Conservation (phyloP, 2,888 invertebrate genomes). For the Smittia sp. region DNA sequence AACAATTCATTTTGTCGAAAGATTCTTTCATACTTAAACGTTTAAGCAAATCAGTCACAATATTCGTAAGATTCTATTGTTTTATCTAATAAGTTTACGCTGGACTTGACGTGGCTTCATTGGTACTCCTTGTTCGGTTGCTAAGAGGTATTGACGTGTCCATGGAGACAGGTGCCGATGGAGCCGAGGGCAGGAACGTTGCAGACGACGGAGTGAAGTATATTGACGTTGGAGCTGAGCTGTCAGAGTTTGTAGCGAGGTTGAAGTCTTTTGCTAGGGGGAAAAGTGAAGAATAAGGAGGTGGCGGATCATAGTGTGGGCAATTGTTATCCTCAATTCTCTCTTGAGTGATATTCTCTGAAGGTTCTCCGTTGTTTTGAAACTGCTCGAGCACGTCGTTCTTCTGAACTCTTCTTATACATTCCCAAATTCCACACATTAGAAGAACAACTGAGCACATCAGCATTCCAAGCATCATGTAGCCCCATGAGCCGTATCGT, state of each 20-base stretch:
- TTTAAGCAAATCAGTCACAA: slow-evolving; percentile 10
- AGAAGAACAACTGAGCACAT: slow-evolving; percentile 67
- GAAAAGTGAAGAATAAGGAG: slow-evolving; percentile 66
- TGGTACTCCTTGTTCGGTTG: not conserved
- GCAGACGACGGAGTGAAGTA: slow-evolving; percentile 35
- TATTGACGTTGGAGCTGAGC: slow-evolving; percentile 51
- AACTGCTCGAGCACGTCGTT: slow-evolving; percentile 36
- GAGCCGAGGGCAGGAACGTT: slow-evolving; percentile 7
- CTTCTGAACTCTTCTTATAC: slow-evolving; percentile 46
- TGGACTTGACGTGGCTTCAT: not conserved
- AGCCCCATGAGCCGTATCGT: slow-evolving; percentile 72
- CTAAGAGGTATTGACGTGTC: slow-evolving; percentile 1
- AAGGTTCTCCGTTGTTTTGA: slow-evolving; percentile 23
- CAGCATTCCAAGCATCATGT: slow-evolving; percentile 68
- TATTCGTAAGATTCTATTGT: no score
- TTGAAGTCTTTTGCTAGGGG: slow-evolving; percentile 49
- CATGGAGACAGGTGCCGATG: slow-evolving; percentile 18
- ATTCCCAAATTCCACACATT: slow-evolving; percentile 66
- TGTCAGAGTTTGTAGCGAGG: slow-evolving; percentile 54
- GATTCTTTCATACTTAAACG: not conserved
- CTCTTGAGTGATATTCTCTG: not conserved
- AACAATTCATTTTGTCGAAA: not conserved
- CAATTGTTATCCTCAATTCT: slow-evolving; percentile 22
- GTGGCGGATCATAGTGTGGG: slow-evolving; percentile 58
- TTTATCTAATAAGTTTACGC: not conserved